phyloP scores from a whole-genome alignment of 2,888 invertebrate genomes.

The Pediacus dermestoides region DNA sequence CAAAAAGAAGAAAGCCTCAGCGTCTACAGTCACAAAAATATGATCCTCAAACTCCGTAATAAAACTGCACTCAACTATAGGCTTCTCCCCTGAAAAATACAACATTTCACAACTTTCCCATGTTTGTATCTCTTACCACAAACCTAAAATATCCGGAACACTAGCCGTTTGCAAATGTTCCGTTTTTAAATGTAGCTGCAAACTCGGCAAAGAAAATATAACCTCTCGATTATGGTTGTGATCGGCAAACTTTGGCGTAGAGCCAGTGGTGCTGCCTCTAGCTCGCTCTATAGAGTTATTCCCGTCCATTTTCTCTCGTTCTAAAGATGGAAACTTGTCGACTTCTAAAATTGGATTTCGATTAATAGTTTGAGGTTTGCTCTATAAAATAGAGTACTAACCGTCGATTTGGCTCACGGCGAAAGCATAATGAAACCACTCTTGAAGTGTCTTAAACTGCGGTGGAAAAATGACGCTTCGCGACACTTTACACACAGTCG shows the following conservation, averaged over 20 bases:
- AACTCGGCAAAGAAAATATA: constrained; percentile 91
- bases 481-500: constrained; percentile 88
- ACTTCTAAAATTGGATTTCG: constrained; percentile 59
- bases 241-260: constrained; percentile 62
- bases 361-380: constrained; percentile 2
- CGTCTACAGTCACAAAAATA: constrained; percentile 96
- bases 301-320: constrained; percentile 66
- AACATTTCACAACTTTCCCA: too few species aligned
- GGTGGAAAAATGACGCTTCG: constrained; percentile 91
- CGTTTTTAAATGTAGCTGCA: constrained; percentile 90
- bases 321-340: constrained; percentile 85
- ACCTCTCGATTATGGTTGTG: constrained; percentile 86
- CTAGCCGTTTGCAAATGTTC: constrained; percentile 79
- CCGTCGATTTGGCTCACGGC: constrained; percentile 92
- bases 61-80: constrained; percentile 92
- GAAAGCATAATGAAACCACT: constrained; percentile 97
- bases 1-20: constrained; percentile 96
- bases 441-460: constrained; percentile 88
- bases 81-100: constrained; percentile 64
- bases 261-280: constrained; percentile 49
- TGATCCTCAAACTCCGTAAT: constrained; percentile 98
- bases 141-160: constrained; percentile 67
- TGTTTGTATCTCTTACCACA: too few species aligned
- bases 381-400: constrained; percentile 44
- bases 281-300: constrained; percentile 57